Evolutionary conservation across 2,113 vertebrate genomes (phyloP), one percentile per base, ranked within the genome.

Genomic region (Zeus faber): DNA sequence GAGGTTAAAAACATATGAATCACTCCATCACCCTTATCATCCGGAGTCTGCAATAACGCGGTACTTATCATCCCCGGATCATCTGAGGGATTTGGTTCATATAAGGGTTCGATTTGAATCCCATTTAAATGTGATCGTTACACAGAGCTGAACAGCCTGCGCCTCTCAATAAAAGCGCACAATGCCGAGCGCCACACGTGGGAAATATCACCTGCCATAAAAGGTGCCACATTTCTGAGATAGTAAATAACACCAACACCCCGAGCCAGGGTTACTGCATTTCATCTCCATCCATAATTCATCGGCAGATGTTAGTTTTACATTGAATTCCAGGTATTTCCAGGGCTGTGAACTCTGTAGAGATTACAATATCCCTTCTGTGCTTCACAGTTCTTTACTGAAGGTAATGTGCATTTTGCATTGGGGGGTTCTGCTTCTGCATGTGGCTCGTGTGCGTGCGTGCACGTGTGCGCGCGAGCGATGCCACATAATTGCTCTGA

Each of bases 231-330:
- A 72, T 75, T 76, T 80, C 52, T 17, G 9, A 29, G 58, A 55
- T 47, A 69, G 70, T 82, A 77, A 82, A 79, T 81, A 74, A 74
- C 65, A 55, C 57, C 43, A 61, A 49, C 59, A 58, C 58, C 29
- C 51, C 70, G 72, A 55, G 52, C n/a, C 33, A 0, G 48, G 54
- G 70, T 29, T 70, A 74, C 72, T 65, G 64, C 52, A 55, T 79
- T 76, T 72, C 65, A 67, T 68, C 52, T 49, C 51, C 68, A 81
- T 85, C 70, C 67, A 81, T 85, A 76, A 82, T 83, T 82, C 67
- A 82, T 75, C n/a, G 67, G 24, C 71, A 79, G 74, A 77, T 11
- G 77, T 78, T 83, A 73, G 68, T 47, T 66, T 62, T 64, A 55
- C 72, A 69, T 76, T 68, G 62, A 54, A 66, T 80, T 79, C 68